phyloP scores from a whole-genome alignment of 2,888 invertebrate species.

The Drosophila stalkeri region DNA sequence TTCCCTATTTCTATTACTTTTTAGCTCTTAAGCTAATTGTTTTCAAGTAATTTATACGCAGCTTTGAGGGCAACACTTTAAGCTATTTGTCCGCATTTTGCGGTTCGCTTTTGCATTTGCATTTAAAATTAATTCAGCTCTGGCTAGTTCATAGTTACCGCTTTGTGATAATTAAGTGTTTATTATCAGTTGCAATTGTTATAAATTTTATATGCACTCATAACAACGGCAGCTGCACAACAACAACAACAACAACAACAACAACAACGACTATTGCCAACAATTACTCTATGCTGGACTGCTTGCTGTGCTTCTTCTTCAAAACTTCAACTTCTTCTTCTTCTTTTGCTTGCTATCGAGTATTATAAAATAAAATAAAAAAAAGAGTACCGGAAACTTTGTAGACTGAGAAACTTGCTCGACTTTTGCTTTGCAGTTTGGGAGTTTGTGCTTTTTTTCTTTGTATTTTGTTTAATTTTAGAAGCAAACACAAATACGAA shows the following conservation, averaged over 20 bases:
- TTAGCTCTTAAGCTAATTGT: neutral
- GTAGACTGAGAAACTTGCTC: slow-evolving; percentile 56
- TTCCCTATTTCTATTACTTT: neutral
- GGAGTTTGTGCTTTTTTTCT: slow-evolving; percentile 37
- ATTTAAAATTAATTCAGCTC: neutral
- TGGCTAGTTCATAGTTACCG: neutral
- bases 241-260: neutral
- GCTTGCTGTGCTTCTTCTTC: neutral
- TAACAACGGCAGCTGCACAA: neutral
- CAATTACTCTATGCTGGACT: slow-evolving; percentile 11
- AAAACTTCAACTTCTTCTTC: slow-evolving; percentile 3
- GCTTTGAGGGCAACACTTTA: neutral
- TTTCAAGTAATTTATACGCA: neutral
- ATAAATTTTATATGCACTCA: slow-evolving; percentile 6
- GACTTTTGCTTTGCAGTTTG: slow-evolving; percentile 45
- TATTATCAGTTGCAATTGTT: slow-evolving; percentile 29
- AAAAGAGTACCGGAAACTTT: slow-evolving; percentile 45
- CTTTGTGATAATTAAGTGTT: slow-evolving; percentile 21
- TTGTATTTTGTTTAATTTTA: slow-evolving; percentile 65
- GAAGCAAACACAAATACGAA: slow-evolving; percentile 70
- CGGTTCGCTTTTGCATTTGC: neutral
- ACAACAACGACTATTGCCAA: neutral
- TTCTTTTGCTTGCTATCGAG: slow-evolving; percentile 18
- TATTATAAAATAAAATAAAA: slow-evolving; percentile 17
- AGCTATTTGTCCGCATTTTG: neutral